phyloP scores from a whole-genome alignment of 2,113 vertebrate genomes.

The Podilymbus podiceps region DNA sequence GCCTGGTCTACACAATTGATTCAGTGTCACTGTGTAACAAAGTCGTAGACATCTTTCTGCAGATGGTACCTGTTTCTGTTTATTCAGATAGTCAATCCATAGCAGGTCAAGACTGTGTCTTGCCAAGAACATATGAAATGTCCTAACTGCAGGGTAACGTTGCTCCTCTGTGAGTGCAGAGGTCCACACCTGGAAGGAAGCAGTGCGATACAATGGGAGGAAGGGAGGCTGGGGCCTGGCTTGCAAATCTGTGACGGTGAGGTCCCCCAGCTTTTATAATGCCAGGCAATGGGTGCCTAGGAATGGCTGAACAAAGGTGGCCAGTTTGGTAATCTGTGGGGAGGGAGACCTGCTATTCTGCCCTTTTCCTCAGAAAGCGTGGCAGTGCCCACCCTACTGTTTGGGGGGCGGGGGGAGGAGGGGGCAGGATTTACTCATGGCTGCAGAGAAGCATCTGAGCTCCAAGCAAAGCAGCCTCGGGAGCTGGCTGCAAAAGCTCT shows the following conservation, averaged over 20 bases:
- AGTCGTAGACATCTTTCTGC: not conserved
- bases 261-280: not conserved
- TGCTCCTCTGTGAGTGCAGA: not conserved
- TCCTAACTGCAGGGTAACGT: not conserved
- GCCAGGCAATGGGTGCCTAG: not conserved
- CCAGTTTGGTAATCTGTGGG: not conserved
- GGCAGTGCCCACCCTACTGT: not conserved
- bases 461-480: not conserved
- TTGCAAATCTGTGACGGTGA: not conserved
- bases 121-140: not conserved
- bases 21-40: not conserved
- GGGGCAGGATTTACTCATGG: not conserved
- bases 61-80: not conserved
- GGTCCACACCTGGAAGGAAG: not conserved
- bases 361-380: not conserved
- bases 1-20: not conserved
- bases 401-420: too few relatives aligned
- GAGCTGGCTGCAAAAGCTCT: not conserved
- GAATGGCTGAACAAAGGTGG: not conserved
- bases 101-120: not conserved
- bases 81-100: not conserved
- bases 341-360: not conserved
- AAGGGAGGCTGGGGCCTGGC: not conserved
- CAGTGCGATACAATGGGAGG: not conserved
- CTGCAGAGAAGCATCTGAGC: not conserved